Evolutionary conservation across 2,888 invertebrate species (phyloP), one percentile per base, ranked within the genome.

Genomic region (Polydrusus pterygomalis): DNA sequence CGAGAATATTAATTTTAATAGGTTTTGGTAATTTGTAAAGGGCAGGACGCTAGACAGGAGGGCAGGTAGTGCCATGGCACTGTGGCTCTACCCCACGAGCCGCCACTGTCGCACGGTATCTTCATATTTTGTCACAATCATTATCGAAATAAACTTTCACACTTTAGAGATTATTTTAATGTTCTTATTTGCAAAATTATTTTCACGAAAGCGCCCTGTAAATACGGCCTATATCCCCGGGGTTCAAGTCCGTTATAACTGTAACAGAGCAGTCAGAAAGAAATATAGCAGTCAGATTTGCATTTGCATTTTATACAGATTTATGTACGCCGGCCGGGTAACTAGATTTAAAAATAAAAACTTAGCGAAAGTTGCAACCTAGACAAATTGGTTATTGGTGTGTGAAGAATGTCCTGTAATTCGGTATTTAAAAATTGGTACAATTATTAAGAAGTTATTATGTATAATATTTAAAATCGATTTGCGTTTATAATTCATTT

Each of bases 191-290:
- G 34, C 10, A 10, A 34, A 47, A 17, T 54, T 2, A 54, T 54
- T n/a, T 54, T 30, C 30, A 30, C 25, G n/a, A 7, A n/a, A 40
- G 10, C 54, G 40, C 13, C 40, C 68, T 56, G 56, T 68, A 68
- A 40, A 40, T 51, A 20, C 20, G 54, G 20, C 56, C 68, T 68
- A 68, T 68, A 49, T 68, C 68, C 68, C 15, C 54, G 9, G 17
- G 68, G 54, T 40, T 15, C 18, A 34, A 45, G 20, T 47, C 68
- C 68, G 68, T 68, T 68, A 68, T 68, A 54, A 68, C 68, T 68
- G 68, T 68, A 49, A 51, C 38, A 60, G 10, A 2, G 58, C 38
- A 68, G 34, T 20, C 40, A 13, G 40, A 68, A 25, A 25, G 65
- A 65, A 65, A 30, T 65, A 68, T 56, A 54, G 56, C 15, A 38